Conservation (phyloP, 2,797 vertebrate genomes). For the Threskiornis aethiopicus region DNA sequence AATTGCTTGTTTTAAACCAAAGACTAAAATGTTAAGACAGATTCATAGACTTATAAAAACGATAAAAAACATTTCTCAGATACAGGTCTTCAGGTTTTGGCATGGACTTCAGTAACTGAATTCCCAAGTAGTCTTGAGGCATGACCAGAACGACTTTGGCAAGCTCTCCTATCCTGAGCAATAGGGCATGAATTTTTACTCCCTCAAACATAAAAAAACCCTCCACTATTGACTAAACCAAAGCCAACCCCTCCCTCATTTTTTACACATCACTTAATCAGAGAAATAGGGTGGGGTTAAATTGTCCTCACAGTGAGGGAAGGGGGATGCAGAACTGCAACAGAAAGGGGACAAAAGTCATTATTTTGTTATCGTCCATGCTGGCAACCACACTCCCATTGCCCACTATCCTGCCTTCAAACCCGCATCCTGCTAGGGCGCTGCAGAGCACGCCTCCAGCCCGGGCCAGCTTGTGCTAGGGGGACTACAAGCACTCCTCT, state of each 20-base stretch:
- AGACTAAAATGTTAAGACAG: background rate
- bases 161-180: background rate
- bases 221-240: background rate
- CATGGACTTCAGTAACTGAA: background rate
- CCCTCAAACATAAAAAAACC: background rate
- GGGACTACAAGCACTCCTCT: background rate
- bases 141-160: background rate
- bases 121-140: background rate
- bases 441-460: background rate
- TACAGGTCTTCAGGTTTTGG: background rate
- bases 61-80: background rate
- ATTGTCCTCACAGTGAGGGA: fast-evolving
- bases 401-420: background rate
- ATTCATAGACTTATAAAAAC: background rate
- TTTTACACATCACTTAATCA: background rate
- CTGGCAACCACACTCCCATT: background rate
- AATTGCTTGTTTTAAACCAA: background rate
- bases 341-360: background rate
- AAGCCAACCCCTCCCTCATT: background rate
- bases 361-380: background rate
- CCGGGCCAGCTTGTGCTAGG: background rate
- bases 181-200: background rate
- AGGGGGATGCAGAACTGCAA: background rate
- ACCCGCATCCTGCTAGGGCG: background rate
- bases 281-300: background rate